phyloP scores from a whole-genome alignment of 2,797 vertebrate species.

The Alosa sapidissima region DNA sequence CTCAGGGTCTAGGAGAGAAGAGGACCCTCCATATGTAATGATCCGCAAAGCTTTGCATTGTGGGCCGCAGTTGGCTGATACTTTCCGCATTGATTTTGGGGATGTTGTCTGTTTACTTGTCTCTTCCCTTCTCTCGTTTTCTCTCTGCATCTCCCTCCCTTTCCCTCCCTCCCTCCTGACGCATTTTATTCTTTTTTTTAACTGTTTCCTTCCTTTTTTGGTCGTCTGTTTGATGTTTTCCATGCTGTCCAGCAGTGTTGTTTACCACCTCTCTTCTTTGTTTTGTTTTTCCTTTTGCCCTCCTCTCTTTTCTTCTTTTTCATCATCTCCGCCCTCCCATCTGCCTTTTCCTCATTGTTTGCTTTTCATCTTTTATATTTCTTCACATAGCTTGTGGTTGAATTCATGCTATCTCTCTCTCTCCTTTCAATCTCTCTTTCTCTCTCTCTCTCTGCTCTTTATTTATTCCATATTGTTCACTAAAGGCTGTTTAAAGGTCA shows the following conservation, averaged over 20 bases:
- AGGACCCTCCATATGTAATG: background rate
- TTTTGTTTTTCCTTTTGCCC: constrained; percentile 55
- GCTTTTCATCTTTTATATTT: constrained; percentile 35
- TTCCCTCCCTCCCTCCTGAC: constrained; percentile 46
- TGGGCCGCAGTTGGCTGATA: background rate
- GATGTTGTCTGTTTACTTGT: constrained; percentile 3
- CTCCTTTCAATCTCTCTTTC: constrained; percentile 14
- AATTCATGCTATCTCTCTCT: constrained; percentile 15
- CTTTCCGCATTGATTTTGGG: background rate
- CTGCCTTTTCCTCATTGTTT: constrained; percentile 43
- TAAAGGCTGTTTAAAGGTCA: background rate
- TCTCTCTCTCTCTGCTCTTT: constrained; percentile 14
- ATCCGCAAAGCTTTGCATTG: background rate
- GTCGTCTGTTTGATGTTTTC: background rate
- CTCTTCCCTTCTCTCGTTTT: constrained; percentile 60
- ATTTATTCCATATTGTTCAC: background rate
- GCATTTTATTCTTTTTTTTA: background rate
- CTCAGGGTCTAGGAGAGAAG: background rate
- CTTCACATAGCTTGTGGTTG: constrained; percentile 34
- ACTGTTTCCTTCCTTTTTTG: background rate
- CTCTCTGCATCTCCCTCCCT: constrained; percentile 46
- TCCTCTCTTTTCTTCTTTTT: constrained; percentile 61
- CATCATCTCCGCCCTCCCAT: constrained; percentile 4
- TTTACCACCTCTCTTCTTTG: constrained; percentile 2
- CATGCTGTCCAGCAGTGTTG: constrained; percentile 1